phyloP scores from a whole-genome alignment of 2,888 invertebrate genomes.

The Tetheella fluctuosa region DNA sequence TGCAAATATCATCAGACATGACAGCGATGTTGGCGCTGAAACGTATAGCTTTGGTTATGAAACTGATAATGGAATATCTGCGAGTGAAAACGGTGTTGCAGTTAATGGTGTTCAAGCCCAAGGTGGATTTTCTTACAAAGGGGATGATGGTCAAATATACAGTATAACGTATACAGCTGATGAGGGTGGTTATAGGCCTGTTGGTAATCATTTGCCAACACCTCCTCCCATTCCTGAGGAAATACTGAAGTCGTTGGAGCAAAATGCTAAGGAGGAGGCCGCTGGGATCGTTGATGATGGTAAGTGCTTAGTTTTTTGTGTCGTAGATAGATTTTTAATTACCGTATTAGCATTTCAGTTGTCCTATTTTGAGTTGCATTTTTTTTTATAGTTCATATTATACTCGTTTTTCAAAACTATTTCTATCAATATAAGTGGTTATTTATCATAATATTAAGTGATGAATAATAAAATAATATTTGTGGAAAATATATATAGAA shows the following conservation, averaged over 20 bases:
- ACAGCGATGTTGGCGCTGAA: constrained; percentile 59
- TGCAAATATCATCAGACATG: constrained; percentile 57
- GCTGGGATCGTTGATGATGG: constrained; percentile 71
- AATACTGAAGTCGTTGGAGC: constrained; percentile 65
- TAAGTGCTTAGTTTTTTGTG: constrained; percentile 43
- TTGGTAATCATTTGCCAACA: constrained; percentile 69
- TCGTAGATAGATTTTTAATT: too few relatives aligned
- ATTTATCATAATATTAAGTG: too few relatives aligned
- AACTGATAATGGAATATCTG: constrained; percentile 71
- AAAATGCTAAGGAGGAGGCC: constrained; percentile 71
- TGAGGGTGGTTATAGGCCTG: constrained; percentile 65
- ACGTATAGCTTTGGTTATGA: constrained; percentile 66
- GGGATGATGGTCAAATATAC: constrained; percentile 71
- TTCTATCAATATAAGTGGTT: too few relatives aligned
- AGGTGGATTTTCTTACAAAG: constrained; percentile 70
- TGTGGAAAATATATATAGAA: too few relatives aligned
- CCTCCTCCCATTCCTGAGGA: constrained; percentile 70
- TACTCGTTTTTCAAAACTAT: too few relatives aligned
- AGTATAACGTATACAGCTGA: constrained; percentile 72
- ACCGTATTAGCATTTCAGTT: too few relatives aligned
- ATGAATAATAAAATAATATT: too few relatives aligned
- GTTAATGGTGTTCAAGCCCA: constrained; percentile 63
- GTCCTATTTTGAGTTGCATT: too few relatives aligned
- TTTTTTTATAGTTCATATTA: too few relatives aligned
- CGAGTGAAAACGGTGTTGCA: constrained; percentile 63